These are phyloP conservation scores for Philantomba maxwellii DNA, from an alignment of 2,113 vertebrate genomes.

Conservation along the genomic window DNA sequence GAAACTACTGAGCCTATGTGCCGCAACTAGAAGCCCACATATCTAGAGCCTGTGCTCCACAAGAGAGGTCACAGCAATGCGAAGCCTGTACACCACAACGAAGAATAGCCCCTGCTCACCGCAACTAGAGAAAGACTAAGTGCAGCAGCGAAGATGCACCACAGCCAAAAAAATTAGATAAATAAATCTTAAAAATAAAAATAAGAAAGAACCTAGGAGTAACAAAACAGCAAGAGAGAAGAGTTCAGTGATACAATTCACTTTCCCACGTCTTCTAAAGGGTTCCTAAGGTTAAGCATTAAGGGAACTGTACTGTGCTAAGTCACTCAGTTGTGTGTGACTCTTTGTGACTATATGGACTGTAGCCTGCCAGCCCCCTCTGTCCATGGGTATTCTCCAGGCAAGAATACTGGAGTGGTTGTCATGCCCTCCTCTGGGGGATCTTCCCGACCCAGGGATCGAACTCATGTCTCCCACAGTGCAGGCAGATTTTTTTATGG, in stretches of 20 bases:
- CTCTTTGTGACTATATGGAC: neutral
- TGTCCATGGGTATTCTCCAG: neutral
- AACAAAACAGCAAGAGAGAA: conserved; percentile 22
- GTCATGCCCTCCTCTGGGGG: neutral
- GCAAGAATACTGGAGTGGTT: neutral
- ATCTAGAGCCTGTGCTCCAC: neutral
- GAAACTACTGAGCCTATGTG: neutral
- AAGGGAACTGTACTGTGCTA: neutral
- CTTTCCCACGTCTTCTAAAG: neutral
- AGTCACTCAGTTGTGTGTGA: neutral
- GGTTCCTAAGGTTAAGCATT: neutral
- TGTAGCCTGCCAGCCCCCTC: neutral
- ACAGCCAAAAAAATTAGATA: neutral
- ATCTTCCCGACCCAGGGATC: neutral
- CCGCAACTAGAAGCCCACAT: neutral
- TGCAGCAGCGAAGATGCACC: neutral
- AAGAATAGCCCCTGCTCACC: neutral
- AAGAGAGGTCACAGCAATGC: neutral
- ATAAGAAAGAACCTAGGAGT: neutral
- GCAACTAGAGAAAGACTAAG: neutral
- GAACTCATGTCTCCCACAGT: neutral
- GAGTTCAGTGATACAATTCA: neutral
- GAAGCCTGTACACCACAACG: neutral
- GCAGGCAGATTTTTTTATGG: neutral
- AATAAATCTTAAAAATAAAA: neutral